Conservation (phyloP, 1,140 invertebrate species). For the Phymastichus coffea region DNA sequence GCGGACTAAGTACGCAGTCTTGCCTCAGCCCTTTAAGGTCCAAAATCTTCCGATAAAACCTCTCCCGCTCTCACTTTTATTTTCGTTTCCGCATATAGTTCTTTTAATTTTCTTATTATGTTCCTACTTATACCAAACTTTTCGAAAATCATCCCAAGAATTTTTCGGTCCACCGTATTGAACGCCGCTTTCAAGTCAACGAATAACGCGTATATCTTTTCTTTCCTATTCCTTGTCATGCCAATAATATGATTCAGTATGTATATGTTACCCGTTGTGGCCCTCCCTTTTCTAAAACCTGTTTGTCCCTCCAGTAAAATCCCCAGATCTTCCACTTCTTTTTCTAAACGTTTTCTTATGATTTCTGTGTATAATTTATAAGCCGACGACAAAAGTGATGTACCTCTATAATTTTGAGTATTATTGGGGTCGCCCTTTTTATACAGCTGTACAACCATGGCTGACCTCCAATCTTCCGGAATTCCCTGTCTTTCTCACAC, state of each 20-base stretch:
- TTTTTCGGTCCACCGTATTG: too few relatives aligned
- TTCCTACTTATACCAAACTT: neutral
- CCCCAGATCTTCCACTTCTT: conserved; percentile 13
- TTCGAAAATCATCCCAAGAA: too few relatives aligned
- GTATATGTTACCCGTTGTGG: conserved; percentile 16
- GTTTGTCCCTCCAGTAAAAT: conserved; percentile 6
- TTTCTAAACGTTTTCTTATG: conserved; percentile 16
- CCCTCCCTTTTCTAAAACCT: conserved; percentile 12
- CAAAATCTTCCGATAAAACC: neutral
- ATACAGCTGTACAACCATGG: conserved; percentile 18
- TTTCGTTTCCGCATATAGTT: neutral
- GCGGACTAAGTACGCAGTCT: conserved; percentile 16
- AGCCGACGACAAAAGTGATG: conserved; percentile 22
- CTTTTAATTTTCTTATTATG: conserved; percentile 12
- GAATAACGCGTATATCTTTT: neutral
- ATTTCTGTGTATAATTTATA: conserved; percentile 26
- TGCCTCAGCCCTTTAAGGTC: neutral
- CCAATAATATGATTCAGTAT: conserved; percentile 7
- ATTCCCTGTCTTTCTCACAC: conserved; percentile 21
- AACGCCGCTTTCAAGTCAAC: too few relatives aligned
- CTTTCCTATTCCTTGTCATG: neutral
- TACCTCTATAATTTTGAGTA: conserved; percentile 24
- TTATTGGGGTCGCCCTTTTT: conserved; percentile 30
- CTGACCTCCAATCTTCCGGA: conserved; percentile 24
- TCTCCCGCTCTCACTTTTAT: too few relatives aligned